phyloP scores from a whole-genome alignment of 2,888 invertebrate genomes.

The Ornithoptera priamus region DNA sequence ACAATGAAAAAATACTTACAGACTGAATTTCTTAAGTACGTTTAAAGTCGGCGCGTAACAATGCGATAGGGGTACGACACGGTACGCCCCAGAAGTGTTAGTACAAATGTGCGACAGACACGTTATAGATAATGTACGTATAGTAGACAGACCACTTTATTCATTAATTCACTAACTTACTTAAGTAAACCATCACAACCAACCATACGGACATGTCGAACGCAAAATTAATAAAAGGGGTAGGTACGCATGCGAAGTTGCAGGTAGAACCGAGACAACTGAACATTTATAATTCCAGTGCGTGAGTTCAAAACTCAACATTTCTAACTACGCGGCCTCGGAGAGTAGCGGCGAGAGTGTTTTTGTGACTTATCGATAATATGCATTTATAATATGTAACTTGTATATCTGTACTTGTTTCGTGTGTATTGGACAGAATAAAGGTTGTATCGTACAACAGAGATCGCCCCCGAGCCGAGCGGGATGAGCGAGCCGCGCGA shows the following conservation, averaged over 20 bases:
- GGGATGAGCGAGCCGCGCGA: slow-evolving; percentile 9
- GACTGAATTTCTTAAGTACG: slow-evolving; percentile 58
- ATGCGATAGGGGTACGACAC: slow-evolving; percentile 47
- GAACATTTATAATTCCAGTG: slow-evolving; percentile 53
- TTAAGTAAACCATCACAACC: slow-evolving; percentile 80
- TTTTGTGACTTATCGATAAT: slow-evolving; percentile 70
- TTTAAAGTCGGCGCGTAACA: slow-evolving; percentile 40
- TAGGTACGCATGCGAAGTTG: slow-evolving; percentile 31
- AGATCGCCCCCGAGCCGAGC: slow-evolving; percentile 34
- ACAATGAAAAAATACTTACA: slow-evolving; percentile 40
- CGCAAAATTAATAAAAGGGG: slow-evolving; percentile 54
- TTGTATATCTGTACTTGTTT: slow-evolving; percentile 68
- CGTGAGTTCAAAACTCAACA: slow-evolving; percentile 67
- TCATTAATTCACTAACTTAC: slow-evolving; percentile 73
- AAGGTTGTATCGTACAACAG: slow-evolving; percentile 60
- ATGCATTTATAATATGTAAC: slow-evolving; percentile 65
- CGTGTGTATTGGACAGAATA: slow-evolving; percentile 74
- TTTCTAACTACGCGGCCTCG: slow-evolving; percentile 59
- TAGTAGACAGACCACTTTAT: slow-evolving; percentile 59
- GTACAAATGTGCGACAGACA: slow-evolving; percentile 63
- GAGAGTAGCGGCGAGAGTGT: slow-evolving; percentile 72
- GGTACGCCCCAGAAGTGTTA: slow-evolving; percentile 49
- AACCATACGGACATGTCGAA: slow-evolving; percentile 77
- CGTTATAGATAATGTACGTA: slow-evolving; percentile 56
- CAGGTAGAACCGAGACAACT: slow-evolving; percentile 26